These are phyloP conservation scores for Toxonevra muliebris DNA, from an alignment of 2,888 invertebrate species.

Conservation along the genomic window DNA sequence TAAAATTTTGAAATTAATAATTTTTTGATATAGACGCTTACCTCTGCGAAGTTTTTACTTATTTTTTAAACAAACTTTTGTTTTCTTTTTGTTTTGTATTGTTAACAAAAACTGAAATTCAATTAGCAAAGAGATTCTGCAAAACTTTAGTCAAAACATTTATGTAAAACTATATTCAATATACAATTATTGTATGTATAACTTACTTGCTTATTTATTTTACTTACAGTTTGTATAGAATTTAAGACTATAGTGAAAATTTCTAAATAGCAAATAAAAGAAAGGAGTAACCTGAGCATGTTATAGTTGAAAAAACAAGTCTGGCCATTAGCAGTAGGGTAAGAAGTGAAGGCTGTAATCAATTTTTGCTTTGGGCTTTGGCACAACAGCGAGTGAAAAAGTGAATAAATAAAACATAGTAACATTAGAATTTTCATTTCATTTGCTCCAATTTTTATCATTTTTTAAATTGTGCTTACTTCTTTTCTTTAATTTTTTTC, in stretches of 20 bases:
- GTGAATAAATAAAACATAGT: slow-evolving; percentile 16
- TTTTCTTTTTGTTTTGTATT: slow-evolving; percentile 40
- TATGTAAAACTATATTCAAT: slow-evolving; percentile 1
- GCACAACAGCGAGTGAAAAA: neutral
- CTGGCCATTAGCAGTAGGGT: too few relatives aligned
- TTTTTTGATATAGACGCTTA: neutral
- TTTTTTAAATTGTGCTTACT: too few relatives aligned
- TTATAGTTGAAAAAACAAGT: too few relatives aligned
- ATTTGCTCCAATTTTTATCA: too few relatives aligned
- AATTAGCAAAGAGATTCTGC: slow-evolving; percentile 63
- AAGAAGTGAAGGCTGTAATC: too few relatives aligned
- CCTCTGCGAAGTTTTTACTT: too few relatives aligned
- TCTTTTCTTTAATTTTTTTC: too few relatives aligned
- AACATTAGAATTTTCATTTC: too few relatives aligned
- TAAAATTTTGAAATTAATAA: neutral
- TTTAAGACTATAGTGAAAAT: too few relatives aligned
- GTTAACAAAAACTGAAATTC: slow-evolving; percentile 37
- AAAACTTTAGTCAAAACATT: slow-evolving; percentile 36
- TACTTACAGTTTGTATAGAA: neutral
- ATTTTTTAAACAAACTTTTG: slow-evolving; percentile 33
- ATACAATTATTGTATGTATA: neutral
- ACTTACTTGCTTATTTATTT: slow-evolving; percentile 15
- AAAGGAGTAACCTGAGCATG: too few relatives aligned
- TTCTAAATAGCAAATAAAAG: too few relatives aligned
- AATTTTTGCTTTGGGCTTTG: too few relatives aligned